Evolutionary conservation across 2,888 invertebrate species (phyloP), one percentile per base, ranked within the genome.

Genomic region (Hydrotaea cyrtoneurina): DNA sequence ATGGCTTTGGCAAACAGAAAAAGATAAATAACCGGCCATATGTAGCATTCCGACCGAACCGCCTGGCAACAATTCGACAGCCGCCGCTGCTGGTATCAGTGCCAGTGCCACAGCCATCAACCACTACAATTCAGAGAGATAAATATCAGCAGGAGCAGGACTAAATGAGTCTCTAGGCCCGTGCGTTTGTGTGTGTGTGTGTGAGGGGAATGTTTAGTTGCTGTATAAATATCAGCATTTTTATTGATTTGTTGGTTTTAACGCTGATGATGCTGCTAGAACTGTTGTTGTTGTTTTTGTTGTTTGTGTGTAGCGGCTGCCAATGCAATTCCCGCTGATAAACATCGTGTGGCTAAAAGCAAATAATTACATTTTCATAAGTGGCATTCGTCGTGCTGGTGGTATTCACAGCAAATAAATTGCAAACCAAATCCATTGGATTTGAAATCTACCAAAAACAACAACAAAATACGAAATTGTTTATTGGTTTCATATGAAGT

Each of bases 301-400:
- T 26, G 26, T 0, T 13, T 1, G n/a, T 4, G 13, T 15, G 50
- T 2, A 13, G 50, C 50, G n/a, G n/a, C 1, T n/a, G 15, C 43
- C 66, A 17, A 43, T 66, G 15, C 13, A 76, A 46, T 57, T 77
- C 71, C 7, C 62, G 17, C 50, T 81, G 80, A 76, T 80, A 69
- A 50, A 81, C 64, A 53, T 72, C 72, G 73, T 46, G 72, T 46
- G 57, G 43, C 73, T 55, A 64, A 46, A 55, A 64, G 64, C 64
- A 81, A 71, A 76, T 76, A 72, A 81, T 81, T 81, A 53, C 76
- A 77, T 81, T 81, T 81, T 64, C 31, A 62, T 36, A 72, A 72
- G 17, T 43, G 36, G 39, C 17, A 15, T 55, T 57, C 31, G 31
- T n/a, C n/a, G n/a, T n/a, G n/a, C n/a, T 13, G 39, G 64, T 59